Base-by-base conservation (phyloP, 2,797 vertebrate species). In the Phaenicophaeus curvirostris region DNA sequence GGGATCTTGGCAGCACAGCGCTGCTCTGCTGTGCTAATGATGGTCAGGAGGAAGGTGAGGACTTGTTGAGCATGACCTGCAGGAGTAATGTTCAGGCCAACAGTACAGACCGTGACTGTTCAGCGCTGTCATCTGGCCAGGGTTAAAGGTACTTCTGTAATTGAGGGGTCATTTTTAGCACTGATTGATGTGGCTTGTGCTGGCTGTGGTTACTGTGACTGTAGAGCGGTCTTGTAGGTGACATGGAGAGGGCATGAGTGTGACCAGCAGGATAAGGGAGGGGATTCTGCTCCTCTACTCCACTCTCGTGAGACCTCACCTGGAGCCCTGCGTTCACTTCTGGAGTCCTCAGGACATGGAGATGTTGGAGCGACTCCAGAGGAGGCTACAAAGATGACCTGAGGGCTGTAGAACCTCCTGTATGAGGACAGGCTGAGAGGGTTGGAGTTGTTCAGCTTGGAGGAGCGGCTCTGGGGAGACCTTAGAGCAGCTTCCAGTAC, bases 31-130 rank as follows among this genome's bases (percentile, higher is more conserved):
- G 3, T 3, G 28, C 37, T 55, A 8, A 5, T 20, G 24, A 20
- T 35, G 65, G 53, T 53, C 57, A 76, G 44, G 65, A 74, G 66
- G 51, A 75, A 68, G 63, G 27, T 3, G 8, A 86, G 68, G 55
- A 10, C n/a, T 59, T 24, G 18, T 12, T 71, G 31, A 44, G 13
- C 8, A 3, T 54, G 68, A 63, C 63, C 80, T 75, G 72, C 39
- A 65, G 46, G 54, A 46, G 67, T 69, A 59, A 30, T 33, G 28
- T 41, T 39, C 23, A 13, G 46, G 10, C 46, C 46, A 48, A 11
- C 39, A 9, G 24, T 2, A 15, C 1, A 1, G 33, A 10, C 7
- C 1, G 5, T 58, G n/a, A 35, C 63, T 3, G 13, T 53, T 55
- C 41, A 55, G 66, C 51, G n/a, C n/a, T n/a, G n/a, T n/a, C n/a